A percentile compares a stretch with the other conserved stretches of the same genome.
phyloP scores from a whole-genome alignment of 2,113 vertebrate genomes.

The Pongo abelii region DNA sequence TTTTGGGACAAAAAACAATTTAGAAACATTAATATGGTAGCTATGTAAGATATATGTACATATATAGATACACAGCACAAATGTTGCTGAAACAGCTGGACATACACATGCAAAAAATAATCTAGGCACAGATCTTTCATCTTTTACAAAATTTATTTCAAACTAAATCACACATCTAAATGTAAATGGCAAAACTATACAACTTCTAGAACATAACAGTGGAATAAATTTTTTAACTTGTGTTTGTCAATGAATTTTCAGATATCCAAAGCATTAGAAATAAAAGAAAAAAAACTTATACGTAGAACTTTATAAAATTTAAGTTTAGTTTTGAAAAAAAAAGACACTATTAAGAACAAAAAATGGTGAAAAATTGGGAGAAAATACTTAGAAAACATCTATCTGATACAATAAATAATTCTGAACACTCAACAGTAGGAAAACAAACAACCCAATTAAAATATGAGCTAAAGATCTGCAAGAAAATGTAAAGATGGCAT shows the following conservation, averaged over 20 bases:
- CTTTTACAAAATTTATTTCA: neutral
- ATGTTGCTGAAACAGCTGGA: neutral
- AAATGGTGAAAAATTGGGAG: neutral
- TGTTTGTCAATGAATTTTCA: neutral
- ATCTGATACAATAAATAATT: neutral
- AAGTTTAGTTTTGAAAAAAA: neutral
- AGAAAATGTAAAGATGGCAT: neutral
- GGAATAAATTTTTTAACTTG: neutral
- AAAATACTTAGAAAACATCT: neutral
- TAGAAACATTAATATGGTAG: neutral
- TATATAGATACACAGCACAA: neutral
- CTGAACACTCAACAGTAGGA: neutral
- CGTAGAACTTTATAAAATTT: neutral
- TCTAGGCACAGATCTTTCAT: neutral
- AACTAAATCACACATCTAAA: neutral
- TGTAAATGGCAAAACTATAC: neutral
- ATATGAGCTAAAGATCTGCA: neutral
- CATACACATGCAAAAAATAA: neutral
- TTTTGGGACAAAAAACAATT: slow-evolving; percentile 16
- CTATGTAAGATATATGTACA: neutral
- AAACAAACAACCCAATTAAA: neutral
- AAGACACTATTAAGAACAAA: neutral
- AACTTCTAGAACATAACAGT: neutral
- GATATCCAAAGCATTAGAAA: neutral
- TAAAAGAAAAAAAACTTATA: neutral